phyloP scores from a whole-genome alignment of 2,888 invertebrate genomes.

The Perizoma flavofasciatum region DNA sequence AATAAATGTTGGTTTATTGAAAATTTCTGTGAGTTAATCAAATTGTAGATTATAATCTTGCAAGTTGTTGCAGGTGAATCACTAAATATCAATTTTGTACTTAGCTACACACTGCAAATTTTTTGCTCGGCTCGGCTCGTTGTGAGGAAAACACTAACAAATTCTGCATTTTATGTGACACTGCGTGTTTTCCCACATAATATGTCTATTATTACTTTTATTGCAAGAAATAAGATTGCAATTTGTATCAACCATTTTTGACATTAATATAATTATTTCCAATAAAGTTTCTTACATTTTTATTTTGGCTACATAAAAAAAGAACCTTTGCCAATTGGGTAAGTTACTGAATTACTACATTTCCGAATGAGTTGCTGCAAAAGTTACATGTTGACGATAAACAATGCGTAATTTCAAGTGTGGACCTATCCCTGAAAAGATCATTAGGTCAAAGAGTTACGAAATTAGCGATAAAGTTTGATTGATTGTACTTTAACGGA shows the following conservation, averaged over 20 bases:
- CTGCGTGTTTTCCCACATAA: too few species aligned
- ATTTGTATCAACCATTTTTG: conserved; percentile 12
- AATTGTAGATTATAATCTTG: conserved; percentile 39
- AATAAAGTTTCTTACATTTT: too few species aligned
- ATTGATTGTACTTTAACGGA: conserved; percentile 13
- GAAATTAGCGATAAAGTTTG: conserved; percentile 11
- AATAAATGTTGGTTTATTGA: conserved; percentile 27
- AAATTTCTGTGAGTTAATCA: conserved; percentile 33
- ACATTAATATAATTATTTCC: conserved; percentile 3
- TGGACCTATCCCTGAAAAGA: conserved; percentile 10
- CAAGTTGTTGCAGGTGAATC: conserved; percentile 46
- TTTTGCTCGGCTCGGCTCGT: conserved; percentile 56
- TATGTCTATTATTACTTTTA: conserved; percentile 57
- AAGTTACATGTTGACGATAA: too few species aligned
- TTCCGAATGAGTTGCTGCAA: too few species aligned
- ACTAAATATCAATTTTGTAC: conserved; percentile 48
- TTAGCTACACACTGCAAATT: conserved; percentile 50
- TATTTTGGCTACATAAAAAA: too few species aligned
- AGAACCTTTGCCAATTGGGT: too few species aligned
- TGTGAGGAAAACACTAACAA: conserved; percentile 57
- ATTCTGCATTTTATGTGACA: conserved; percentile 45
- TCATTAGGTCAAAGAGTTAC: conserved; percentile 3
- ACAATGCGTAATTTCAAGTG: too few species aligned
- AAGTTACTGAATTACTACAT: too few species aligned
- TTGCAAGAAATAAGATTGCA: conserved; percentile 30